Percentiles rank a stretch among this genome's conserved stretches.
These are phyloP conservation scores for Hyles euphorbiae DNA, from an alignment of 1,140 invertebrate genomes.

Conservation along the genomic window DNA sequence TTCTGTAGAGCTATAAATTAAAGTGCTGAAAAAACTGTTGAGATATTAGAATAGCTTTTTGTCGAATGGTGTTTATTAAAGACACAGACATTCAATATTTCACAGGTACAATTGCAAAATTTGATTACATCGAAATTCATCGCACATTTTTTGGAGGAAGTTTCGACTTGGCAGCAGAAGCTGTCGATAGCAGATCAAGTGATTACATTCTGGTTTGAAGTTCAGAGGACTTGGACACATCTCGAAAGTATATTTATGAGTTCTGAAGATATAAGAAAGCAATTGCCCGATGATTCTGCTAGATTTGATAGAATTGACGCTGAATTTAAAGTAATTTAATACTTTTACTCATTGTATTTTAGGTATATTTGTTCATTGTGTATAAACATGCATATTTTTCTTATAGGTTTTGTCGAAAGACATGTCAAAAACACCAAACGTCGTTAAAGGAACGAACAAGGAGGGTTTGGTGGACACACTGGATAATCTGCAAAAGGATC, in stretches of 20 bases:
- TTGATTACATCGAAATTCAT: constrained; percentile 98
- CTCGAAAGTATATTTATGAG: constrained; percentile 98
- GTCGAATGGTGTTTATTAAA: neutral
- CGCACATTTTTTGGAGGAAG: constrained; percentile 95
- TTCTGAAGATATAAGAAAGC: constrained; percentile 96
- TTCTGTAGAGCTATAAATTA: neutral
- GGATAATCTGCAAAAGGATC: constrained; percentile 88
- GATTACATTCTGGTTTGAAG: constrained; percentile 95
- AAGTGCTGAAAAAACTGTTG: too few species aligned
- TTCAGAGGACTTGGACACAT: constrained; percentile 97
- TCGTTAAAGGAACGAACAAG: constrained; percentile 92
- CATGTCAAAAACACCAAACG: constrained; percentile 88
- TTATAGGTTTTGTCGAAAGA: constrained; percentile 77
- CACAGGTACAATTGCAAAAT: constrained; percentile 93
- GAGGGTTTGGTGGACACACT: constrained; percentile 86
- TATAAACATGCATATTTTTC: constrained; percentile 5
- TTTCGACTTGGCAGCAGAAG: constrained; percentile 95
- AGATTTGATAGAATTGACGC: constrained; percentile 94
- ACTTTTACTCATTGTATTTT: too few species aligned
- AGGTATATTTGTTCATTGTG: neutral
- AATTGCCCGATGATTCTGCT: constrained; percentile 94
- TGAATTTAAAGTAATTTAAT: constrained; percentile 86
- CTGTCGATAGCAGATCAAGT: constrained; percentile 95
- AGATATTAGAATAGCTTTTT: too few species aligned
- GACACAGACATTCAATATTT: constrained; percentile 15